Base-by-base conservation (phyloP, 2,797 vertebrate genomes). In the Orientallactaga sibirica region DNA sequence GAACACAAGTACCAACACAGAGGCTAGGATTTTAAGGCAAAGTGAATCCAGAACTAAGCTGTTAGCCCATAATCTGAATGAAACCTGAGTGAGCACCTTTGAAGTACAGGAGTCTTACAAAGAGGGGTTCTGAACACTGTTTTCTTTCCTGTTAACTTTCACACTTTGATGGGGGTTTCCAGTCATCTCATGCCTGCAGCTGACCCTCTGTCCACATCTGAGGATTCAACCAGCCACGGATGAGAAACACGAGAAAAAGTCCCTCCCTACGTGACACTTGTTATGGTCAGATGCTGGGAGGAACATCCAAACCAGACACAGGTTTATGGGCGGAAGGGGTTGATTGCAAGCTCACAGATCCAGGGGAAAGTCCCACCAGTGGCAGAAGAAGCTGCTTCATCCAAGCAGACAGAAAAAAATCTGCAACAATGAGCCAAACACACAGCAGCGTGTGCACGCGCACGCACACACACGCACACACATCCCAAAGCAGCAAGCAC, bases 1-100 rank as follows among this genome's bases (percentile, higher is more conserved):
- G 37, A 37, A 0, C 25, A 0, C 1, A 37, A 83, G 11, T 43
- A 33, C 20, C n/a, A 76, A n/a, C 0, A 7, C 15, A 10, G 15
- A 37, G 5, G 2, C 58, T 37, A 64, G 3, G 1, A 25, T 85
- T 74, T 79, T 86, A 86, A 79, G 58, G 16, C 7, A 41, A 76
- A 33, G 7, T 77, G 5, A 88, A 90, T 24, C 43, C 10, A 58
- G 20, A 7, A 62, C 78, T 29, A 66, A 75, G 73, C 19, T 48
- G 1, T n/a, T 1, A 64, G 27, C 20, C 20, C 41, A 16, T 52
- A 64, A 27, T 41, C 3, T 64, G 37, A 52, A 74, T 16, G 8
- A 41, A 20, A 84, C 20, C 61, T 20, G 22, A 64, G 9, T 22
- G 80, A 76, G 71, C 55, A 22, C 33, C 77, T 1, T 4, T 58